Percentiles rank a stretch among this genome's conserved stretches.
phyloP scores from a whole-genome alignment of 2,888 invertebrate genomes.

The Andrena bicolor region DNA sequence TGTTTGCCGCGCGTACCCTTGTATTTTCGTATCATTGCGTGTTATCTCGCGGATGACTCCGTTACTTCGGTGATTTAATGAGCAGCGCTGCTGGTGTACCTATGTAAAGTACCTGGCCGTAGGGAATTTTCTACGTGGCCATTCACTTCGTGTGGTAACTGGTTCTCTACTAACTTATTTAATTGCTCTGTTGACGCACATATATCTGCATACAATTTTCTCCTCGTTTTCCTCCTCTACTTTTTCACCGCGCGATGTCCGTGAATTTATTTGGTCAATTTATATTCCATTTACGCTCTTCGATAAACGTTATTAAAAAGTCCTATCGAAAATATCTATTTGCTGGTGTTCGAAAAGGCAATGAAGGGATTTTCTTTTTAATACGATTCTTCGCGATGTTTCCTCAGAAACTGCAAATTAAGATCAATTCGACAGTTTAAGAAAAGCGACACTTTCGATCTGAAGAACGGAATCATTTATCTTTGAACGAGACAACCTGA shows the following conservation, averaged over 20 bases:
- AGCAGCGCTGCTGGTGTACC: not conserved
- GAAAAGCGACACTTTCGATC: not conserved
- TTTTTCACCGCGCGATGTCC: not conserved
- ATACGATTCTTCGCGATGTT: no score
- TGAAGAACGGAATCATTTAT: conserved; percentile 8
- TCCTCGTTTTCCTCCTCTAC: not conserved
- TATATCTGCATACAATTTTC: not conserved
- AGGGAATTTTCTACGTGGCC: not conserved
- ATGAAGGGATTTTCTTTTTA: no score
- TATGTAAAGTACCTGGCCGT: not conserved
- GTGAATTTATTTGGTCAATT: no score
- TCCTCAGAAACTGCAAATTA: no score
- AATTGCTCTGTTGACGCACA: not conserved
- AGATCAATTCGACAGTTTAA: not conserved
- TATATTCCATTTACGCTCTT: no score
- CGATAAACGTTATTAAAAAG: no score
- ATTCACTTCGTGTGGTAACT: not conserved
- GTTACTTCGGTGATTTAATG: conserved; percentile 38
- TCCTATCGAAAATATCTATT: no score
- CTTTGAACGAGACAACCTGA: not conserved
- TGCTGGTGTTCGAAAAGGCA: no score
- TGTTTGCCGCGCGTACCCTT: not conserved
- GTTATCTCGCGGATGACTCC: conserved; percentile 14
- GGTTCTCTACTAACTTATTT: conserved; percentile 12
- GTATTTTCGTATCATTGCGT: conserved; percentile 12